Conservation (phyloP, 2,113 vertebrate species). For the Azemiops feae region DNA sequence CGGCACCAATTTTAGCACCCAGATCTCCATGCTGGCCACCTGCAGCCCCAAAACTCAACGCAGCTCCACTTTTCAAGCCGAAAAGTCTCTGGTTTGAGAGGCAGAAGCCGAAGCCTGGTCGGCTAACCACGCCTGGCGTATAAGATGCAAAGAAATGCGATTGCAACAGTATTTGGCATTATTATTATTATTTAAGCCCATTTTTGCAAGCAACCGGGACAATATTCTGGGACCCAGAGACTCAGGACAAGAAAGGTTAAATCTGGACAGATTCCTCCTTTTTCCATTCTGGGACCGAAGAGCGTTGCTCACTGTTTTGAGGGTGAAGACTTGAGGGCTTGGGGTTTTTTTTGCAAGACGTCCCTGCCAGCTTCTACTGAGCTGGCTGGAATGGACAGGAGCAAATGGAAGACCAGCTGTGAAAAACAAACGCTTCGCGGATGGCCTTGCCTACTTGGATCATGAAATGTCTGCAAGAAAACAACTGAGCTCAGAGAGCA, state of each 20-base stretch:
- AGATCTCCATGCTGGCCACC: constrained; percentile 92
- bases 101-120: not conserved
- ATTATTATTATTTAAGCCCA: not conserved
- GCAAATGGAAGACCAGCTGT: constrained; percentile 35
- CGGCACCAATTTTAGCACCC: constrained; percentile 91
- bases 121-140: not conserved
- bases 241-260: not conserved
- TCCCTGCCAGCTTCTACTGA: not conserved
- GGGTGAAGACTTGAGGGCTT: not conserved
- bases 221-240: constrained; percentile 41
- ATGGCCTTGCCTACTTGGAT: not conserved
- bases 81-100: constrained; percentile 80
- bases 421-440: not conserved
- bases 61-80: constrained; percentile 81
- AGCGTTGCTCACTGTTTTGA: not conserved
- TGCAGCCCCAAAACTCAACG: constrained; percentile 82
- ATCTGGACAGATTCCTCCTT: constrained; percentile 6
- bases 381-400: constrained; percentile 19
- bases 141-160: not conserved
- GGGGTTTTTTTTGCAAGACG: not conserved
- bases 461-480: not conserved
- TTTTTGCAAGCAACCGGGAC: constrained; percentile 35
- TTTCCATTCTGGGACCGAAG: not conserved
- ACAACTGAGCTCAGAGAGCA: not conserved
- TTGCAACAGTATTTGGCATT: not conserved